Evolutionary conservation across 2,113 vertebrate species (phyloP).

Genomic region (Dicrurus megarhynchus): DNA sequence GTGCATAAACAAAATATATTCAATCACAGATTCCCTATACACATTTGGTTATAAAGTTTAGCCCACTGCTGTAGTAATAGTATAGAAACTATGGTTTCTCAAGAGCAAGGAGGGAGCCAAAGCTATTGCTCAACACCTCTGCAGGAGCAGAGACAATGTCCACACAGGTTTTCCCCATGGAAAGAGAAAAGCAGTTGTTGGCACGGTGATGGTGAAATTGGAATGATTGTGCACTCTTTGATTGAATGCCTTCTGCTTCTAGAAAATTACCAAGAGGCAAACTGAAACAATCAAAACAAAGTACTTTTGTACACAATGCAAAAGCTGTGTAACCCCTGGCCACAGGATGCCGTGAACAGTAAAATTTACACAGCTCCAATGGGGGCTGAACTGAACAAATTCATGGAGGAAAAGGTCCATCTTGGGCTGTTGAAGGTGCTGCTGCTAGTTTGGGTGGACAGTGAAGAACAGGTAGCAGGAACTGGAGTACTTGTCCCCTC

Average conservation of each 20-base stretch:
- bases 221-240: neutral
- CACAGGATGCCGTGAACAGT: neutral
- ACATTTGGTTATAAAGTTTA: neutral
- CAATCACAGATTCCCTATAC: neutral
- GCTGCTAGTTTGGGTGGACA: neutral
- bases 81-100: neutral
- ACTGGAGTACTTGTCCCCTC: neutral
- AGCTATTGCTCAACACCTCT: neutral
- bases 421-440: neutral
- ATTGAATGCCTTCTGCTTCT: neutral
- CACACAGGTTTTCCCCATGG: neutral
- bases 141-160: neutral
- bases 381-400: neutral
- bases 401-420: neutral
- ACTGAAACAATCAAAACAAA: neutral
- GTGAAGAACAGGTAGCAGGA: neutral
- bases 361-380: neutral
- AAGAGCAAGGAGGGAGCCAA: neutral
- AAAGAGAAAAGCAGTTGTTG: neutral
- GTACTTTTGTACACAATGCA: neutral
- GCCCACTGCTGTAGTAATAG: neutral
- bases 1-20: neutral
- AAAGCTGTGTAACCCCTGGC: neutral
- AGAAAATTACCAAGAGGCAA: neutral
- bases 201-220: neutral